Base-by-base conservation (phyloP, 2,888 invertebrate genomes). In the Argyresthia goedartella region DNA sequence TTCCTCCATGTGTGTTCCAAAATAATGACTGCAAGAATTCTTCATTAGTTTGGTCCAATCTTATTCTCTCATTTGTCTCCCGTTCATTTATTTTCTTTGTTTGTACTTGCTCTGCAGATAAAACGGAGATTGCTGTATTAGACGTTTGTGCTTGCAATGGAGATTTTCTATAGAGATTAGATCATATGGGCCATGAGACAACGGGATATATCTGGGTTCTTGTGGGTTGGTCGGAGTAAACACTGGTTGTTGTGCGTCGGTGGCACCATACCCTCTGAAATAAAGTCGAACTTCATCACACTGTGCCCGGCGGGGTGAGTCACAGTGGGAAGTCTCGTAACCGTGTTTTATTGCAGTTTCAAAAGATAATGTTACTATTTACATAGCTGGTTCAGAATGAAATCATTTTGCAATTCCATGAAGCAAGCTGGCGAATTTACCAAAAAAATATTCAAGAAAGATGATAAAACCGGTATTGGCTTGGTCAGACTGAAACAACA, bases 161-260 rank as follows among this genome's bases (percentile, higher is more conserved):
- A 15, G 39, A 14, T 34, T 16, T 42, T 15, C 33, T 47, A 47
- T 47, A 47, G 68, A 73, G 66, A 69, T 81, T 88, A 89, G 67
- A 89, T 87, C 84, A 89, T 89, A 76, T 89, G 89, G 70, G 87
- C 89, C 89, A 89, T 89, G 80, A 89, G 87, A 82, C 89, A 88
- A 74, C 89, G 88, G 76, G 89, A 88, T 73, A 88, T 87, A 74
- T 89, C 89, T 69, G 89, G 89, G 69, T 89, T 88, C 84, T 85
- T 86, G 86, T 87, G 87, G 62, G 87, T 87, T 67, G 86, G 82
- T 60, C 82, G 85, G 60, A 77, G 85, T 72, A 81, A 76, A 76
- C 84, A 80, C 67, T 81, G 81, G 62, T 78, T 82, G 82, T 73
- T 81, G 68, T 79, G 63, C 67, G 81, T 73, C 67, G 84, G 60